Evolutionary conservation across 2,797 vertebrate species (phyloP), one percentile per base, ranked within the genome.

Genomic region (Anabas testudineus): DNA sequence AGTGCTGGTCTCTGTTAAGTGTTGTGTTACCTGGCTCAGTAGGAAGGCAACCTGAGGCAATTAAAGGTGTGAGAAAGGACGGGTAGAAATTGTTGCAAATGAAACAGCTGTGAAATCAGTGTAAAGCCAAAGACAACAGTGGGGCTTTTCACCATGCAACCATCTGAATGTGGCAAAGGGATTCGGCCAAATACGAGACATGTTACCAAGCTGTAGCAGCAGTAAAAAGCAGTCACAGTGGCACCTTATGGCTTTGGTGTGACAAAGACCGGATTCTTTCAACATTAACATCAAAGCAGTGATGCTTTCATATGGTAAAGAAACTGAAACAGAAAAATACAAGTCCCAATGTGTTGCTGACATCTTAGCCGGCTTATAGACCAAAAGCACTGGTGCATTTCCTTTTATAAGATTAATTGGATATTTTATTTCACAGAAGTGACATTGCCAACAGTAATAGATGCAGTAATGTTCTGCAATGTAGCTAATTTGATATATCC

Each of bases 41-140:
- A 41, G 55, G 52, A 61, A n/a, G 42, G 46, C 24, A 19, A 32
- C 22, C 19, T n/a, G 42, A 65, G 45, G 47, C 52, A 65, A 59
- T 58, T 53, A 13, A 52, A 77, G 59, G 61, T 57, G 70, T 53
- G 63, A 68, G 39, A 52, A 48, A 51, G 34, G 26, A 56, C 41
- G 39, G 21, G 32, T 61, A 61, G 60, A 69, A 49, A 39, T n/a
- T 13, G 48, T 9, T n/a, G 49, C 13, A 47, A 59, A 60, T 32
- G 32, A 48, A 57, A 24, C 18, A n/a, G 53, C 30, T 10, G 7
- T 19, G 14, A 52, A 67, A 72, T 26, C 18, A 24, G 18, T 43
- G 32, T 51, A 22, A 51, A 39, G 49, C 45, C 2, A 39, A 19
- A 14, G 49, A 51, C 19, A 37, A 24, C 47, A 21, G 18, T 59